These are phyloP conservation scores for Saccopteryx leptura DNA, from an alignment of 2,113 vertebrate genomes.

Conservation along the genomic window DNA sequence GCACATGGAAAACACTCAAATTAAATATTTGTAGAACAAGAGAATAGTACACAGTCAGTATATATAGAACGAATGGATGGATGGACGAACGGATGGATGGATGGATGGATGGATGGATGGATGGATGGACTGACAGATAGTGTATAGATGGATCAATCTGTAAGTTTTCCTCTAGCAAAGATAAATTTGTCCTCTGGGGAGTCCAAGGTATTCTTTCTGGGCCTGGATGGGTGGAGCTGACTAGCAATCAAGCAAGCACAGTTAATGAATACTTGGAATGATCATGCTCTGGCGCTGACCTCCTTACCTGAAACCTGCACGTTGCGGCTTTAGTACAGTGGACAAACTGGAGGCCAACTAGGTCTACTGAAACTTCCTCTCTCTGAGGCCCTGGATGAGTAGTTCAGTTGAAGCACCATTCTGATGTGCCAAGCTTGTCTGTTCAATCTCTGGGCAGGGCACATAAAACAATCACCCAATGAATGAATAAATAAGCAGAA, in stretches of 20 bases:
- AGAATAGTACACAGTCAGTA: not conserved
- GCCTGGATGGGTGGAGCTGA: not conserved
- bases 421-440: no score
- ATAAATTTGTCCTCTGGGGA: not conserved
- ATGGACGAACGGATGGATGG: not conserved
- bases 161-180: slow-evolving; percentile 26
- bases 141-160: not conserved
- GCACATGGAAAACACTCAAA: not conserved
- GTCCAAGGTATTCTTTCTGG: not conserved
- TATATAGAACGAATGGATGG: not conserved
- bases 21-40: slow-evolving; percentile 6
- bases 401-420: no score
- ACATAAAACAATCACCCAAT: no score
- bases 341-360: not conserved
- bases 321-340: not conserved
- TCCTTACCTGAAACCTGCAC: not conserved
- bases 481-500: no score
- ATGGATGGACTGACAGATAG: not conserved
- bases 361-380: not conserved
- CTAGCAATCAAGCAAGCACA: not conserved
- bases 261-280: not conserved
- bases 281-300: not conserved
- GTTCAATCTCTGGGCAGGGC: no score
- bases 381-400: not conserved
- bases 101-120: not conserved